Percentiles rank a stretch among this genome's conserved stretches.
Conservation (phyloP, 2,888 invertebrate genomes). For the Tetranychus piercei region DNA sequence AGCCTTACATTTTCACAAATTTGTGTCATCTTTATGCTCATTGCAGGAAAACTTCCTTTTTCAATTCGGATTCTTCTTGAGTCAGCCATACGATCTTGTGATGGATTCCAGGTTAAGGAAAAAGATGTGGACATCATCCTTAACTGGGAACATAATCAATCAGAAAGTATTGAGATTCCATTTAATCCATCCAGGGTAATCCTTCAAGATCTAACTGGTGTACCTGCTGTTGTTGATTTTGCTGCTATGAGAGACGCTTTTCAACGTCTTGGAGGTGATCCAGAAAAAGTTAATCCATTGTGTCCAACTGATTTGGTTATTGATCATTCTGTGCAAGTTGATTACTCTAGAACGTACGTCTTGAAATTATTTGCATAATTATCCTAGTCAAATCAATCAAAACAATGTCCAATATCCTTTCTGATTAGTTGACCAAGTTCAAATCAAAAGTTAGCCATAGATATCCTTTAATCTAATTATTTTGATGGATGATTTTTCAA, state of each 20-base stretch:
- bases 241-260: conserved; percentile 97
- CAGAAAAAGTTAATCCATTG: conserved; percentile 81
- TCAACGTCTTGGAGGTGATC: conserved; percentile 60
- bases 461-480: not conserved
- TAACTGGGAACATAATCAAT: conserved; percentile 62
- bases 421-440: no score
- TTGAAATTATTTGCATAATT: not conserved
- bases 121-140: conserved; percentile 72
- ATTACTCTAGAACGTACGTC: conserved; percentile 48
- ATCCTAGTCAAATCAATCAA: not conserved
- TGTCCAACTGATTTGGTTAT: conserved; percentile 95
- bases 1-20: not conserved
- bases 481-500: no score
- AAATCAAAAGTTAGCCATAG: not conserved
- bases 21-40: not conserved
- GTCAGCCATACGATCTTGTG: conserved; percentile 87
- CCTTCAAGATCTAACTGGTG: conserved; percentile 53
- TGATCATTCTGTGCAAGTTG: conserved; percentile 94
- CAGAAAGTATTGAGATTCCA: conserved; percentile 64
- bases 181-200: conserved; percentile 92
- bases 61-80: conserved; percentile 80
- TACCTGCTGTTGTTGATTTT: conserved; percentile 95
- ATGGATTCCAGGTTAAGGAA: conserved; percentile 70
- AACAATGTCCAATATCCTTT: no score
- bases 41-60: conserved; percentile 49